A percentile compares a stretch with the other conserved stretches of the same genome.
These are phyloP conservation scores for Petroica traversi DNA, from an alignment of 2,113 vertebrate species.

Conservation along the genomic window DNA sequence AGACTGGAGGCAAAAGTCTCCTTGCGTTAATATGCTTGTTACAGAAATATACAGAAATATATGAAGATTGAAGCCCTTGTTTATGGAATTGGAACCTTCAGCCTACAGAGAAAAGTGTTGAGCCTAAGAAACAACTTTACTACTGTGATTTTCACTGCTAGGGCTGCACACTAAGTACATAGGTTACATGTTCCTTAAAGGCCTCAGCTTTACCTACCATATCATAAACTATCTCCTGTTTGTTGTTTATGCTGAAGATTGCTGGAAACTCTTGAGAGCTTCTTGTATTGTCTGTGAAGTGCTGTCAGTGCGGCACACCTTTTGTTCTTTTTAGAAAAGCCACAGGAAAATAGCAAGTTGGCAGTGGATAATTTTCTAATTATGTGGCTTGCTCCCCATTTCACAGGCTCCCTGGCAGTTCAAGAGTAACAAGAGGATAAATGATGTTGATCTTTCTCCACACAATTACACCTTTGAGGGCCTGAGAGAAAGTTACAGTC, in stretches of 20 bases:
- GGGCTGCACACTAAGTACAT: slow-evolving; percentile 32
- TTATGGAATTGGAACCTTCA: not conserved
- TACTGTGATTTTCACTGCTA: not conserved
- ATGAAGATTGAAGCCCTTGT: not conserved
- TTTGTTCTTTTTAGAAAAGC: slow-evolving; percentile 67
- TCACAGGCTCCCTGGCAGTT: not conserved
- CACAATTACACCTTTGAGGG: not conserved
- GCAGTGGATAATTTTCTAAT: slow-evolving; percentile 23
- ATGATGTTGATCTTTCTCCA: not conserved
- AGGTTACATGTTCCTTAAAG: slow-evolving; percentile 78
- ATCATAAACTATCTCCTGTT: slow-evolving; percentile 73
- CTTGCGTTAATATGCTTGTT: not conserved
- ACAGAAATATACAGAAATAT: not conserved
- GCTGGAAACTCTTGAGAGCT: slow-evolving; percentile 61
- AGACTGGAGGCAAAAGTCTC: not conserved
- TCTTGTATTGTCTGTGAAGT: slow-evolving; percentile 25
- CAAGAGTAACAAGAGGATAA: not conserved
- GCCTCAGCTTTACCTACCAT: slow-evolving; percentile 72
- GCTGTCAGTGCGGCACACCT: slow-evolving; percentile 50
- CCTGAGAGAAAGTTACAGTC: not conserved
- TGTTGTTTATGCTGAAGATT: slow-evolving; percentile 75
- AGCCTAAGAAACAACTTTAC: slow-evolving; percentile 53
- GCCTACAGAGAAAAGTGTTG: slow-evolving; percentile 72
- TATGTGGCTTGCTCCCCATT: not conserved
- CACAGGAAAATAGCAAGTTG: not conserved